A percentile compares a stretch with the other conserved stretches of the same genome.
phyloP scores from a whole-genome alignment of 2,888 invertebrate genomes.

The Agonopterix arenella region DNA sequence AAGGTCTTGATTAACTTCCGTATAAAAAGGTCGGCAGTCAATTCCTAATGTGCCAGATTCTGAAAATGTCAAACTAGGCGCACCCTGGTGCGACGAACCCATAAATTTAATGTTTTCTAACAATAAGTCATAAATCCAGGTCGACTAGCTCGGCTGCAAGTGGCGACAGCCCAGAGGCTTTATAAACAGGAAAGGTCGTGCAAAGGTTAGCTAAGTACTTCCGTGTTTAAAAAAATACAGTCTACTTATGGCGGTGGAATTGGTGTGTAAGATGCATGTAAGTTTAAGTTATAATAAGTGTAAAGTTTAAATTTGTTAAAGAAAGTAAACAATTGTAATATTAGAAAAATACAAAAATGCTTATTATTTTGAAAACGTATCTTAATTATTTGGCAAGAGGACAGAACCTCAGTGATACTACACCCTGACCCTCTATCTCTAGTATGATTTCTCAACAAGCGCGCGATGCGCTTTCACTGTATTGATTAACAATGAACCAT shows the following conservation, averaged over 20 bases:
- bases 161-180: conserved; percentile 8
- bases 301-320: too few species aligned
- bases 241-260: background rate
- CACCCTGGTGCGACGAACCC: conserved; percentile 30
- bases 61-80: conserved; percentile 25
- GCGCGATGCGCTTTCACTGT: too few species aligned
- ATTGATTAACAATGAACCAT: too few species aligned
- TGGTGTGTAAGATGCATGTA: background rate
- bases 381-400: too few species aligned
- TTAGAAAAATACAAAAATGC: too few species aligned
- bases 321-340: too few species aligned
- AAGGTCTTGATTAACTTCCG: too few species aligned
- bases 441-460: too few species aligned
- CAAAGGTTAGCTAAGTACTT: conserved; percentile 22
- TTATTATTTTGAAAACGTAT: too few species aligned
- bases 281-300: too few species aligned
- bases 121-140: conserved; percentile 49
- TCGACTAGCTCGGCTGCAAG: conserved; percentile 19
- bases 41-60: conserved; percentile 2
- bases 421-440: too few species aligned
- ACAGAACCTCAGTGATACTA: too few species aligned
- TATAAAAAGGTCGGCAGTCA: background rate
- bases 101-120: conserved; percentile 44
- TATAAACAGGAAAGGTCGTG: conserved; percentile 25
- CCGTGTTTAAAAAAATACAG: conserved; percentile 2